Evolutionary conservation across 2,113 vertebrate genomes (phyloP), one percentile per base, ranked within the genome.

Genomic region (Triplophysa siluroides): DNA sequence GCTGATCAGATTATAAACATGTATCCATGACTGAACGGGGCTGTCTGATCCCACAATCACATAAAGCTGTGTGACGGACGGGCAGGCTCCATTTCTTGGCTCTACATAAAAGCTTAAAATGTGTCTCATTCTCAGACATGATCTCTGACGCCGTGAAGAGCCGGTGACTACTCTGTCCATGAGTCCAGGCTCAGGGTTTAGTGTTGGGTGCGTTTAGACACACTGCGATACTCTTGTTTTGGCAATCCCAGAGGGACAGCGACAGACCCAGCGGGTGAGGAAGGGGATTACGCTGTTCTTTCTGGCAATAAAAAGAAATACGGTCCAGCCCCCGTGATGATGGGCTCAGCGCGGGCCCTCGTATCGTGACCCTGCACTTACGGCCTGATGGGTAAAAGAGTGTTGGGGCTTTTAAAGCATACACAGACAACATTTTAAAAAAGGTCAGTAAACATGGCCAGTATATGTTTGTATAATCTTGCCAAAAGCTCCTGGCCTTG

Each of bases 401-500:
- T 38, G 69, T 71, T 7, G 10, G 29, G 14, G 21, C 21, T 47
- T 11, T 45, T 16, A 69, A 69, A 47, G 21, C 23, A 7, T 12
- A 18, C 29, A n/a, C 18, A 29, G 45, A 23, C 41, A 19, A 52
- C 8, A 69, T 50, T 3, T 52, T 13, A 16, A 21, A 10, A 14
- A 33, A n/a, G 50, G 68, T 29, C 24, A 54, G 16, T 19, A 26
- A 52, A 23, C 33, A 60, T 33, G n/a, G 29, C 12, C 8, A 41
- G 29, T 38, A 43, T 63, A 33, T 67, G 33, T 54, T 29, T 70
- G 9, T 21, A 61, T 45, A 19, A 78, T 56, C 95, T 89, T 93
- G 98, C 96, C 94, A 98, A 85, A 18, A 95, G 89, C n/a, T 93
- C 91, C 62, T 92, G 83, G 61, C 92, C 94, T 85, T 93, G 95